Base-by-base conservation (phyloP, 2,888 invertebrate genomes). In the Melipona bicolor region DNA sequence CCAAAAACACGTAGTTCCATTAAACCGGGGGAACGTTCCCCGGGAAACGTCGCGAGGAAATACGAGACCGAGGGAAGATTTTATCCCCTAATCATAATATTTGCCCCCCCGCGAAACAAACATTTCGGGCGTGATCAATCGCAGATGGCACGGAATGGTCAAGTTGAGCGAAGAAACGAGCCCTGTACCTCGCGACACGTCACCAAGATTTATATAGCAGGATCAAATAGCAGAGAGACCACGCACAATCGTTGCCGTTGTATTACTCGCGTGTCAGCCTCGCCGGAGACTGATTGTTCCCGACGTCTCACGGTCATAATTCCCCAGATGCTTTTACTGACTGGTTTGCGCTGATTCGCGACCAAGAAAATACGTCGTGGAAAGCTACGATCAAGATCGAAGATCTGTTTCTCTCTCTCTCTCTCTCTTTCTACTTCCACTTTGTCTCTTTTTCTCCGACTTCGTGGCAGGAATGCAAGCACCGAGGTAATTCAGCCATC, bases 391-490 rank as follows among this genome's bases (percentile, higher is more conserved):
- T 17, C n/a, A n/a, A 50, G 11, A 21, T 27, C 36, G 52, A 52
- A 52, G 43, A 43, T 19, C 5, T 19, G 15, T 32, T 27, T 32
- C 5, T 43, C 50, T 59, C 67, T 32, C 5, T 43, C 50, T 59
- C 67, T 49, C n/a, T 32, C 32, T n/a, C 6, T 32, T 32, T 17
- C 9, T 32, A 9, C 21, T 32, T 36, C 21, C 62, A 5, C 27
- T 74, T 17, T 79, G 76, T 72, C 43, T 43, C 21, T n/a, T 32
- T n/a, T 36, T 4, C n/a, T 32, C n/a, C 21, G 67, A 5, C n/a
- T 74, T 17, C 82, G 76, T 72, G 72, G 77, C 27, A 68, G 62
- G 85, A 86, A 88, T 88, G 75, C 78, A 62, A 62, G 56, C 43
- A 52, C 6, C 62, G 73, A 19, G 24, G 79, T 77, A 79, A 83